Percentiles rank a stretch among this genome's conserved stretches.
These are phyloP conservation scores for Cephalotes varians DNA, from an alignment of 2,888 invertebrate genomes.

Conservation along the genomic window DNA sequence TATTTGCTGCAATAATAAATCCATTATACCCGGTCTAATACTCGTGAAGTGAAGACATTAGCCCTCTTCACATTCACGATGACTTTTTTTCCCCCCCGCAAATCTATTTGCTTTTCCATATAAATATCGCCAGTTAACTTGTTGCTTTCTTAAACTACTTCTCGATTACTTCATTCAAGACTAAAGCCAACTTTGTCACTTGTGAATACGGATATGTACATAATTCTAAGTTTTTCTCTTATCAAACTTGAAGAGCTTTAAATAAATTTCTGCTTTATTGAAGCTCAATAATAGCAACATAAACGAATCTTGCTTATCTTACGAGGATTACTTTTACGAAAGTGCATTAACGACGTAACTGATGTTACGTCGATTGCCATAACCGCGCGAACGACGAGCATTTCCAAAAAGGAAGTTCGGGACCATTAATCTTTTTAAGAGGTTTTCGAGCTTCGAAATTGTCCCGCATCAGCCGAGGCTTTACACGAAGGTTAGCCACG, in stretches of 20 bases:
- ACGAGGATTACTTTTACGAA: conserved; percentile 9
- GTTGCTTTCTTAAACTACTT: conserved; percentile 31
- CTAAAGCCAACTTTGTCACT: background rate
- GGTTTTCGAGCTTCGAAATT: conserved; percentile 76
- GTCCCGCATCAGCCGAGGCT: conserved; percentile 77
- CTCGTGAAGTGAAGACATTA: conserved; percentile 63
- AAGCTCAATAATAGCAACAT: background rate
- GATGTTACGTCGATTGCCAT: conserved; percentile 41
- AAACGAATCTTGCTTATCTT: background rate
- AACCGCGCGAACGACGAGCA: conserved; percentile 35
- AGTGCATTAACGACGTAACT: conserved; percentile 42
- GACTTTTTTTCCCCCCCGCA: conserved; percentile 45
- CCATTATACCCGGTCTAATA: conserved; percentile 79
- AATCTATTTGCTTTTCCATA: conserved; percentile 25
- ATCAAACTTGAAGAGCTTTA: background rate
- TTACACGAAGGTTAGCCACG: conserved; percentile 84
- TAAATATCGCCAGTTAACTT: conserved; percentile 41
- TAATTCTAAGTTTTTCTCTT: background rate
- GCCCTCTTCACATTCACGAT: conserved; percentile 40
- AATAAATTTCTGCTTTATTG: background rate
- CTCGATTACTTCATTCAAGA: background rate
- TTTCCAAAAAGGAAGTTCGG: conserved; percentile 64
- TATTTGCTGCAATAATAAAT: conserved; percentile 86
- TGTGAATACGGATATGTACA: background rate
- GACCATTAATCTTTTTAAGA: conserved; percentile 82